Percentiles rank a stretch among this genome's conserved stretches.
Evolutionary conservation across 2,797 vertebrate genomes (phyloP).

Genomic region (Amphiprion clarkii): DNA sequence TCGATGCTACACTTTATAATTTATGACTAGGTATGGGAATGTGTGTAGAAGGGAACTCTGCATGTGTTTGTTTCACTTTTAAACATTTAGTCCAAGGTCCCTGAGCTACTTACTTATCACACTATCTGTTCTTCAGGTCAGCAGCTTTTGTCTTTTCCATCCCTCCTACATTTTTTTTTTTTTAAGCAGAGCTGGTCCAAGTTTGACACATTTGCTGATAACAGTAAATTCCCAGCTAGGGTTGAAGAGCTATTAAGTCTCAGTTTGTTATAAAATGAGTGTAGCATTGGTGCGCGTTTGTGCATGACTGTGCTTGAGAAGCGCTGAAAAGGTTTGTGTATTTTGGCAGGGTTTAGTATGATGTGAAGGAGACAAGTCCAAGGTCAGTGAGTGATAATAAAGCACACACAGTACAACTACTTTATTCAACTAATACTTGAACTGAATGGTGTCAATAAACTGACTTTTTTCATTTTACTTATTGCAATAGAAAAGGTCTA

Average conservation of each 20-base stretch:
- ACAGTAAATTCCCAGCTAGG: constrained; percentile 2
- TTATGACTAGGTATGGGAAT: constrained; percentile 1
- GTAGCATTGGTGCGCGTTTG: background rate
- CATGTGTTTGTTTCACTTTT: constrained; percentile 1
- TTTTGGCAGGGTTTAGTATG: constrained; percentile 26
- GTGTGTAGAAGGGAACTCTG: background rate
- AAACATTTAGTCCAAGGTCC: constrained; percentile 3
- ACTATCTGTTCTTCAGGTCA: constrained; percentile 5
- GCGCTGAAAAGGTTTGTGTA: constrained; percentile 9
- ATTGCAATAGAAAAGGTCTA: background rate
- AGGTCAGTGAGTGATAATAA: constrained; percentile 57
- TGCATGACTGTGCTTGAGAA: background rate
- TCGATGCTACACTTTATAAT: background rate
- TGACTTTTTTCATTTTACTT: background rate
- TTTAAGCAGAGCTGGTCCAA: constrained; percentile 19
- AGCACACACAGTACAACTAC: background rate
- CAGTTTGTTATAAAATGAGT: background rate
- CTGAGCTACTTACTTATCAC: background rate
- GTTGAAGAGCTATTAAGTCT: constrained; percentile 13
- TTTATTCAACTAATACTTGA: background rate
- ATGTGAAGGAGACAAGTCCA: constrained; percentile 53
- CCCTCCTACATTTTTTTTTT: constrained; percentile 9
- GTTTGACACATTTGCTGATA: constrained; percentile 29
- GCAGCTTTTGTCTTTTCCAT: background rate
- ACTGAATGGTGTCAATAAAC: constrained; percentile 19